Conservation (phyloP, 2,113 vertebrate genomes). For the Pseudolaguvia tuberculata region DNA sequence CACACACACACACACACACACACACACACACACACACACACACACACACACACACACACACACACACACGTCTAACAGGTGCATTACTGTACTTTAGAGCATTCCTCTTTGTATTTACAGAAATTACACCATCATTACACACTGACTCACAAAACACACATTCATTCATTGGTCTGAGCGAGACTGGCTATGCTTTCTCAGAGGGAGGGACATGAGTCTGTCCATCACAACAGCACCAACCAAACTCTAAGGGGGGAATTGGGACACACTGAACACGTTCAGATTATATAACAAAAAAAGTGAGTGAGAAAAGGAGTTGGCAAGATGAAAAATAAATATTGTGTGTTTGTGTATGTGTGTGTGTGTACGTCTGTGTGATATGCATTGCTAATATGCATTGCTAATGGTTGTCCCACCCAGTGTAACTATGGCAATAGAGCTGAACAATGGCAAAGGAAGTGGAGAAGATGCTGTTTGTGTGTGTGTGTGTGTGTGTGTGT, state of each 20-base stretch:
- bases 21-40: not conserved
- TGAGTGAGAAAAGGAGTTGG: not conserved
- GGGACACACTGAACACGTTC: not conserved
- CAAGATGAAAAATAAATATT: not conserved
- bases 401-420: constrained; percentile 6
- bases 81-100: not conserved
- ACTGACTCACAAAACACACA: not conserved
- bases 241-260: not conserved
- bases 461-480: not conserved
- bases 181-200: not conserved
- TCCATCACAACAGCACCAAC: not conserved
- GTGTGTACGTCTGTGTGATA: not conserved
- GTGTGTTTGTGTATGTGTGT: not conserved
- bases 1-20: not conserved
- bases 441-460: not conserved
- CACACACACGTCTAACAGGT: not conserved
- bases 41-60: too few species aligned
- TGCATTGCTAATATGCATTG: not conserved
- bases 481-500: not conserved
- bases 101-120: not conserved
- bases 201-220: not conserved
- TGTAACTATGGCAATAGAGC: not conserved
- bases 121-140: not conserved
- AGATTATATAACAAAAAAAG: not conserved
- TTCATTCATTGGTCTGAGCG: not conserved